Percentiles rank a stretch among this genome's conserved stretches.
phyloP scores from a whole-genome alignment of 2,888 invertebrate genomes.

The Caenorhabditis zanzibari region DNA sequence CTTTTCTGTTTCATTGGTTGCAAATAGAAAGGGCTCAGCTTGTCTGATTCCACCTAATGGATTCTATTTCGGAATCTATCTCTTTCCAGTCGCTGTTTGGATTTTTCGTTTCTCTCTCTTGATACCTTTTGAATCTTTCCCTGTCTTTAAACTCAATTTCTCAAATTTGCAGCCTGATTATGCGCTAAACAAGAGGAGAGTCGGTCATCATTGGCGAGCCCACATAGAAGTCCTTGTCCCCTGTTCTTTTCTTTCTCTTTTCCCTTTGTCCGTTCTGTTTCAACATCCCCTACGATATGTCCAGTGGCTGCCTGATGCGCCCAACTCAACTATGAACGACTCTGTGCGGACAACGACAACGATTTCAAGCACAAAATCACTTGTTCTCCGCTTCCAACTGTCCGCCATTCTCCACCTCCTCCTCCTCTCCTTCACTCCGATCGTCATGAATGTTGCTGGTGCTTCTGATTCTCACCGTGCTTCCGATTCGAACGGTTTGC shows the following conservation, averaged over 20 bases:
- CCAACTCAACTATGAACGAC: slow-evolving; percentile 69
- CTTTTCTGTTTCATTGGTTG: slow-evolving; percentile 22
- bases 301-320: slow-evolving; percentile 66
- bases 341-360: slow-evolving; percentile 65
- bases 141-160: not conserved
- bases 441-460: slow-evolving; percentile 33
- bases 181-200: slow-evolving; percentile 63
- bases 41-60: not conserved
- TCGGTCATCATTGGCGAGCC: slow-evolving; percentile 57
- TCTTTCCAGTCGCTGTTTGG: not conserved
- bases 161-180: slow-evolving; percentile 60
- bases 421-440: slow-evolving; percentile 50
- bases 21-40: not conserved
- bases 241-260: slow-evolving; percentile 28
- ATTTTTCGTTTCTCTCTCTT: not conserved
- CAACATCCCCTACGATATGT: slow-evolving; percentile 56
- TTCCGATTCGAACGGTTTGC: slow-evolving; percentile 27
- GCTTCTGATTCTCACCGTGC: slow-evolving; percentile 21
- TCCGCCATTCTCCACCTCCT: slow-evolving; percentile 62
- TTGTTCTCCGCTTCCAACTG: slow-evolving; percentile 58
- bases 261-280: slow-evolving; percentile 31
- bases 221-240: slow-evolving; percentile 44
- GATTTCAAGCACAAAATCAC: slow-evolving; percentile 64
- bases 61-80: not conserved
- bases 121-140: not conserved